Evolutionary conservation across 2,113 vertebrate genomes (phyloP), one percentile per base, ranked within the genome.

Genomic region (Istiophorus platypterus): DNA sequence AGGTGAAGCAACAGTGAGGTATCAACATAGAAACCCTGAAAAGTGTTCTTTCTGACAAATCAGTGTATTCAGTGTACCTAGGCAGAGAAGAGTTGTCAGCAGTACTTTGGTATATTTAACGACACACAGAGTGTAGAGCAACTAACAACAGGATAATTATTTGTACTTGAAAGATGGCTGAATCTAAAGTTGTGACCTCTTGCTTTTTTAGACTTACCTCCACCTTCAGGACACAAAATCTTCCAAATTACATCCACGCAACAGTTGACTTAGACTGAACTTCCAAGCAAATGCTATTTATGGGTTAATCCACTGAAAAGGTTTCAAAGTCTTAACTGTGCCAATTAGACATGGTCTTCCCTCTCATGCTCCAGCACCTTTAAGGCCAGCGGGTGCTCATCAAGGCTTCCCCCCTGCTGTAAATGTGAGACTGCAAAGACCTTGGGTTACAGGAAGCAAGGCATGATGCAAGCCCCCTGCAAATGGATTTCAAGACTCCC

Each of bases 391-490:
- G 26, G 81, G 75, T 76, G 47, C 72, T 89, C 81, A 91, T 93
- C 91, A 88, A 85, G 73, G 68, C 68, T n/a, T 52, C 62, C 56
- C 79, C 66, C 81, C 81, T 47, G 73, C 89, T 90, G 91, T 75
- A 85, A 62, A 79, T 65, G 27, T 52, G 64, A 64, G 20, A 67
- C 72, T 74, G 83, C 75, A 85, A 80, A 88, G 88, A 91, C 82
- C 78, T 56, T 57, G 41, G 84, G 85, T 86, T 87, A 84, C 68
- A 85, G 68, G 64, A 87, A 73, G 51, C 52, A 20, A 41, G 63
- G 61, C 74, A 89, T 94, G 93, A 94, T 73, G 92, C 90, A 93
- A 93, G 78, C 65, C 80, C 76, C 47, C 76, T 91, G 92, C 84
- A 94, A 93, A 94, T 88, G 82, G 78, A 85, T 88, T 82, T 51